Evolutionary conservation across 2,797 vertebrate species (phyloP).

Genomic region (Tenualosa ilisha): DNA sequence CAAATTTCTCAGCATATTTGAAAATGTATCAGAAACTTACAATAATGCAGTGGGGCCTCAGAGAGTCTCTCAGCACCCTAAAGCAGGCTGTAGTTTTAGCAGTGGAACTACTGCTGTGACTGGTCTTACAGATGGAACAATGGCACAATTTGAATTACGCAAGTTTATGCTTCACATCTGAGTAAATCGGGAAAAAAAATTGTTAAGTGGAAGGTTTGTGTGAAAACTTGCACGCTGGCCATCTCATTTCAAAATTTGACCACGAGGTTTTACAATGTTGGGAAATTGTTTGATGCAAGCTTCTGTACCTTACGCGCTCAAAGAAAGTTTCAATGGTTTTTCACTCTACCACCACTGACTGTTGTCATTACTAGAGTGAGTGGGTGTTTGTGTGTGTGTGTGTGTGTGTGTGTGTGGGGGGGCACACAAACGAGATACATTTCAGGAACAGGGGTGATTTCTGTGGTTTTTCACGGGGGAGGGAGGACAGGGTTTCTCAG

Average conservation of each 20-base stretch:
- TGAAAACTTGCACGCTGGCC: not conserved
- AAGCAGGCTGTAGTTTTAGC: not conserved
- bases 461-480: not conserved
- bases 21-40: not conserved
- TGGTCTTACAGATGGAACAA: not conserved
- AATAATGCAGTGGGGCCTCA: not conserved
- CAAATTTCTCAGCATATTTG: not conserved
- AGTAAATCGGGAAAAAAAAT: not conserved
- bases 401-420: slow-evolving; percentile 28
- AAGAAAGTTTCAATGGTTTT: not conserved
- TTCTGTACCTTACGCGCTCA: not conserved
- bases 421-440: slow-evolving; percentile 20
- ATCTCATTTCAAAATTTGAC: slow-evolving; percentile 8
- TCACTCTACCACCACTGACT: not conserved
- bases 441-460: slow-evolving; percentile 14
- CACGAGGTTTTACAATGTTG: not conserved
- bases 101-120: not conserved
- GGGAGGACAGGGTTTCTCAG: not conserved
- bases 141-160: not conserved
- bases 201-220: not conserved
- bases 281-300: not conserved
- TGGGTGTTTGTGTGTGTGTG: slow-evolving; percentile 31
- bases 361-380: slow-evolving; percentile 13
- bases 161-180: slow-evolving; percentile 8
- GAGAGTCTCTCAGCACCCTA: not conserved